Evolutionary conservation across 2,797 vertebrate species (phyloP).

Genomic region (Strix occidentalis): DNA sequence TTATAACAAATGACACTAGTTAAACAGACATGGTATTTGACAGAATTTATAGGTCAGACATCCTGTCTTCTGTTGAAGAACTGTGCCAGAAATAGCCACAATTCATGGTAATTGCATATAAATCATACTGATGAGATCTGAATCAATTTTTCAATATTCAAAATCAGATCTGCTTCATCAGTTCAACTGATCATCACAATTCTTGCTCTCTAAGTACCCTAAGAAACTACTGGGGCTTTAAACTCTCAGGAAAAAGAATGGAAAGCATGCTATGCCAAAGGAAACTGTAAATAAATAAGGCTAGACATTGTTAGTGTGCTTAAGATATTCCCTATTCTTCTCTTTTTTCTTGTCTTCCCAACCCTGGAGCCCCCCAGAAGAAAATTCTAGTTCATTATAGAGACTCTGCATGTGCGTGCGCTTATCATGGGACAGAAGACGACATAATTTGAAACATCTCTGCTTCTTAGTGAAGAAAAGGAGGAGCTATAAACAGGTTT

Average conservation of each 20-base stretch:
- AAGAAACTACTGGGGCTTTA: background rate
- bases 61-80: background rate
- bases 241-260: background rate
- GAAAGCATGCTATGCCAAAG: background rate
- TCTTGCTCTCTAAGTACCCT: background rate
- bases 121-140: background rate
- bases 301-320: background rate
- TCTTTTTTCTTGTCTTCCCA: background rate
- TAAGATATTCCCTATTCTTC: background rate
- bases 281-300: background rate
- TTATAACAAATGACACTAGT: slow-evolving; percentile 18
- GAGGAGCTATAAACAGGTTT: background rate
- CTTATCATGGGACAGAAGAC: background rate
- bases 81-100: slow-evolving; percentile 1
- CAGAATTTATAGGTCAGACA: slow-evolving; percentile 2
- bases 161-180: background rate
- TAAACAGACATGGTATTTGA: background rate
- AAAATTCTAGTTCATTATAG: background rate
- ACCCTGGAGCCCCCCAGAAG: background rate
- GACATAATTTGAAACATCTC: background rate
- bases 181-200: background rate
- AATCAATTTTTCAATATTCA: background rate
- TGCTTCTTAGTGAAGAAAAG: background rate
- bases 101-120: background rate
- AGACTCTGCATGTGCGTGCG: background rate